These are phyloP conservation scores for Lophius piscatorius DNA, from an alignment of 2,113 vertebrate genomes.

Conservation along the genomic window DNA sequence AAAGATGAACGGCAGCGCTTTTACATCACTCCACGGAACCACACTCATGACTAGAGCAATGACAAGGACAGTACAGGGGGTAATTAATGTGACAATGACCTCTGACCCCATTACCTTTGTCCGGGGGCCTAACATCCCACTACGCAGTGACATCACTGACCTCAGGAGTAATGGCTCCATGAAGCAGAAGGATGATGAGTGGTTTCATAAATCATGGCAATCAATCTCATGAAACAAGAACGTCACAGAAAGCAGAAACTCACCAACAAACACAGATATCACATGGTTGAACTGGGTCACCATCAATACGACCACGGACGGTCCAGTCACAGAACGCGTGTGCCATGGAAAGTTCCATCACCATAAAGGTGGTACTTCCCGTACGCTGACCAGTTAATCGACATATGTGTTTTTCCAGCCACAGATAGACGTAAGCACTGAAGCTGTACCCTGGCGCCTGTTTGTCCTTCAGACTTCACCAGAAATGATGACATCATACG, in stretches of 20 bases:
- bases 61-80: background rate
- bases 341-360: constrained; percentile 46
- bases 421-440: constrained; percentile 19
- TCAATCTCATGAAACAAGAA: constrained; percentile 1
- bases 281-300: background rate
- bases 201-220: constrained; percentile 6
- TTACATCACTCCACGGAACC: background rate
- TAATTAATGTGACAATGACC: constrained; percentile 20
- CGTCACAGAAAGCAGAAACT: background rate
- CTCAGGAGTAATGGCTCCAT: background rate
- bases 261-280: too few species aligned
- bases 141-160: constrained; percentile 13
- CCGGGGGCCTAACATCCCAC: constrained; percentile 17
- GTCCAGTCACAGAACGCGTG: constrained; percentile 1
- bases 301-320: background rate
- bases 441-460: constrained; percentile 15
- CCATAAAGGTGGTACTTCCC: constrained; percentile 7
- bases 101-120: constrained; percentile 19
- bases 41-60: constrained; percentile 7
- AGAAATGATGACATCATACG: background rate
- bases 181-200: background rate
- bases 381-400: constrained; percentile 26
- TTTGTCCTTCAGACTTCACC: constrained; percentile 9
- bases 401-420: constrained; percentile 53
- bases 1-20: background rate